These are phyloP conservation scores for Antitype chi DNA, from an alignment of 2,888 invertebrate species.

Conservation along the genomic window DNA sequence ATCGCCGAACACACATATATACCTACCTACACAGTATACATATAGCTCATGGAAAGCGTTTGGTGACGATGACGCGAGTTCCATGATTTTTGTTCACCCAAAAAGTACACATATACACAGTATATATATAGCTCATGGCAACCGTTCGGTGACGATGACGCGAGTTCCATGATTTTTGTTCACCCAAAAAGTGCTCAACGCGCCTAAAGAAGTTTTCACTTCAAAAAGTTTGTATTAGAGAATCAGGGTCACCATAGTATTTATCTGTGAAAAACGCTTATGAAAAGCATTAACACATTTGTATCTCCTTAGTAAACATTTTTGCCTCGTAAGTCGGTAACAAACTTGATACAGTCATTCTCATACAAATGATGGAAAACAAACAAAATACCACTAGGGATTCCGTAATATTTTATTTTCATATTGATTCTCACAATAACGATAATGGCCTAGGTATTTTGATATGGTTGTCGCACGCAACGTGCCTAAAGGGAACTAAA, in stretches of 20 bases:
- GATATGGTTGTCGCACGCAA: slow-evolving; percentile 41
- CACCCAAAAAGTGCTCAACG: too few relatives aligned
- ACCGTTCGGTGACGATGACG: too few relatives aligned
- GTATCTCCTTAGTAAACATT: not conserved
- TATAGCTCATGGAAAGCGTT: too few relatives aligned
- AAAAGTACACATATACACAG: too few relatives aligned
- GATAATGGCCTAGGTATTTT: slow-evolving; percentile 29
- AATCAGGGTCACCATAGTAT: not conserved
- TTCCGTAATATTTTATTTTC: slow-evolving; percentile 23
- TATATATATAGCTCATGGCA: too few relatives aligned
- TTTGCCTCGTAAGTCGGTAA: not conserved
- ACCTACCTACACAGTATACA: too few relatives aligned
- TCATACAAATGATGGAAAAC: slow-evolving; percentile 15
- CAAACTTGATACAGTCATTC: not conserved
- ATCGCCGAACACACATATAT: too few relatives aligned
- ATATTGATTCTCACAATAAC: slow-evolving; percentile 23
- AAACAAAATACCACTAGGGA: slow-evolving; percentile 9
- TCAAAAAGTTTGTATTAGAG: too few relatives aligned
- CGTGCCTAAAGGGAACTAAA: slow-evolving; percentile 13
- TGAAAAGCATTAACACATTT: not conserved
- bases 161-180: too few relatives aligned
- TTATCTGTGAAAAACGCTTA: not conserved
- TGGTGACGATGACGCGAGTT: too few relatives aligned
- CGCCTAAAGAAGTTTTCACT: too few relatives aligned
- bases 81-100: too few relatives aligned